These are phyloP conservation scores for Pachydiplax longipennis DNA, from an alignment of 2,888 invertebrate genomes.

Conservation along the genomic window DNA sequence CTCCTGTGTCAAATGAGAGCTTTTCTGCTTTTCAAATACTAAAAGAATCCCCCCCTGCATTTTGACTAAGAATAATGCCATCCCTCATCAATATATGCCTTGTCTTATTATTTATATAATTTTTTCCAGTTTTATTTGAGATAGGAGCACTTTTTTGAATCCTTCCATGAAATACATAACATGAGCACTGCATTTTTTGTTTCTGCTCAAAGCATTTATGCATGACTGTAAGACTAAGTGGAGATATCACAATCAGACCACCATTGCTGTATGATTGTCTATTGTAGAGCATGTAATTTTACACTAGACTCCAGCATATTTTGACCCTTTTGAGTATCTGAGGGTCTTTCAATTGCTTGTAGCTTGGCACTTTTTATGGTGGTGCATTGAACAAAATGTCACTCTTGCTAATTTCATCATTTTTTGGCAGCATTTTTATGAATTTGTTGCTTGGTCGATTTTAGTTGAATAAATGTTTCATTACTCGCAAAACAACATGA, in stretches of 20 bases:
- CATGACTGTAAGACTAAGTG: slow-evolving; percentile 6
- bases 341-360: slow-evolving; percentile 20
- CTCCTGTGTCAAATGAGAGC: slow-evolving; percentile 37
- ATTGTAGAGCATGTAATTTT: slow-evolving; percentile 23
- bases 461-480: neutral
- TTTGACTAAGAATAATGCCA: neutral
- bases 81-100: neutral
- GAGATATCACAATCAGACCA: slow-evolving; percentile 12
- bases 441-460: neutral
- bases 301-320: slow-evolving; percentile 42
- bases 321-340: neutral
- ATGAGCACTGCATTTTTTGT: slow-evolving; percentile 44
- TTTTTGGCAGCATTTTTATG: neutral
- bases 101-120: neutral
- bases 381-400: slow-evolving; percentile 5
- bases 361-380: slow-evolving; percentile 36
- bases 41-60: neutral
- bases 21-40: neutral
- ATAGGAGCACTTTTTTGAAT: slow-evolving; percentile 34
- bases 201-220: slow-evolving; percentile 37
- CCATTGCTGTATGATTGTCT: slow-evolving; percentile 28
- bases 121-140: neutral
- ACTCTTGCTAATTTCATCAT: neutral
- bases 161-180: slow-evolving; percentile 37
- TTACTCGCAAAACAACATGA: neutral